Percentiles rank a stretch among this genome's conserved stretches.
phyloP scores from a whole-genome alignment of 2,797 vertebrate species.

The Huso huso region DNA sequence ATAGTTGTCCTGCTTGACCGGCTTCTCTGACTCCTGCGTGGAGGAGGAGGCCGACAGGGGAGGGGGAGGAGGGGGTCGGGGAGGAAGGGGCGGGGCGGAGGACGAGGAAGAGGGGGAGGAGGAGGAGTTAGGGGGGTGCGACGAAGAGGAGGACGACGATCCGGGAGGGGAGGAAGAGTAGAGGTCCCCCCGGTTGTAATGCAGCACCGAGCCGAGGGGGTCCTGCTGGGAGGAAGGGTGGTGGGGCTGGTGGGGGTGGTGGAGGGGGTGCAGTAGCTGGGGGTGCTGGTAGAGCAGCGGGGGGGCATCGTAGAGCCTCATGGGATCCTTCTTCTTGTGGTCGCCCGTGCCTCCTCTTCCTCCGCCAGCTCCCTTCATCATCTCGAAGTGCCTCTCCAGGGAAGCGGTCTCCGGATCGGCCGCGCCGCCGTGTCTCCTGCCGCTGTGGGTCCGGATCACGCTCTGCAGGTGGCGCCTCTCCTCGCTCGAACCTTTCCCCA shows the following conservation, averaged over 20 bases:
- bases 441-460: conserved; percentile 84
- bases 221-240: conserved; percentile 31
- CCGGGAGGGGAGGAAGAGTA: conserved; percentile 48
- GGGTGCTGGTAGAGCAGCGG: conserved; percentile 57
- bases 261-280: conserved; percentile 60
- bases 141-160: conserved; percentile 52
- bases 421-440: conserved; percentile 50
- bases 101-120: too few species aligned
- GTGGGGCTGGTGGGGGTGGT: conserved; percentile 46
- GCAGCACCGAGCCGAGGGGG: conserved; percentile 50
- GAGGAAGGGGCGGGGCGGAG: too few species aligned
- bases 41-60: too few species aligned
- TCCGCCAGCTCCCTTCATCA: conserved; percentile 59
- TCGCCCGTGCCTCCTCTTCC: conserved; percentile 53
- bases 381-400: conserved; percentile 72
- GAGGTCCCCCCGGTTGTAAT: conserved; percentile 50
- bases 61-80: too few species aligned
- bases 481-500: conserved; percentile 72
- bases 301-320: conserved; percentile 60
- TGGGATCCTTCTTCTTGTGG: conserved; percentile 21
- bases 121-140: conserved; percentile 27
- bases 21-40: too few species aligned
- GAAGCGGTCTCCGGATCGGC: conserved; percentile 14
- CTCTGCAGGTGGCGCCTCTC: conserved; percentile 88
- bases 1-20: too few species aligned